phyloP scores from a whole-genome alignment of 2,888 invertebrate species.

The Sinodicranocentrus sp. region DNA sequence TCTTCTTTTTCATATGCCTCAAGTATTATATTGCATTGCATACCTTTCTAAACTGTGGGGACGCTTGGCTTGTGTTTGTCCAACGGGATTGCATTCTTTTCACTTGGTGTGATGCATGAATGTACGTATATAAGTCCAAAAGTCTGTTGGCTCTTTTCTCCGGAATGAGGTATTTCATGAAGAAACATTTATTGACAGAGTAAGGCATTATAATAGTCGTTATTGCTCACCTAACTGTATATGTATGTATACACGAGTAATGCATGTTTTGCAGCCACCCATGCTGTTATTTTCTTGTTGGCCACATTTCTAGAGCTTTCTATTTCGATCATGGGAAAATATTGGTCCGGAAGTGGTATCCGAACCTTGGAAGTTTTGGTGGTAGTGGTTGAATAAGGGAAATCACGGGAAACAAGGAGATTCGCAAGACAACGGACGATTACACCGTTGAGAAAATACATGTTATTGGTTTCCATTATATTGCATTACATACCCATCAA shows the following conservation, averaged over 20 bases:
- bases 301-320: conserved; percentile 3
- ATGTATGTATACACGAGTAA: conserved; percentile 5
- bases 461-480: neutral
- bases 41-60: conserved; percentile 12
- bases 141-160: too few species aligned
- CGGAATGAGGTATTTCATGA: too few species aligned
- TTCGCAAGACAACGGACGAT: too few species aligned
- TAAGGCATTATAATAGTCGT: too few species aligned
- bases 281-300: conserved; percentile 22
- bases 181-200: too few species aligned
- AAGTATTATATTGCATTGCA: neutral
- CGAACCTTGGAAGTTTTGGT: too few species aligned
- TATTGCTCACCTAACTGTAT: too few species aligned
- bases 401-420: too few species aligned
- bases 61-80: conserved; percentile 39
- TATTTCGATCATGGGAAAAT: neutral
- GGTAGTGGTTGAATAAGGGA: too few species aligned
- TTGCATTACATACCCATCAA: too few species aligned
- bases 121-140: too few species aligned
- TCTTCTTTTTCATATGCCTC: neutral
- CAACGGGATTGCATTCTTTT: conserved; percentile 41
- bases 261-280: neutral
- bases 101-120: too few species aligned
- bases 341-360: conserved; percentile 10
- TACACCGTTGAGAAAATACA: conserved; percentile 5